Percentiles rank a stretch among this genome's conserved stretches.
These are phyloP conservation scores for Alentia gelatinosa DNA, from an alignment of 2,888 invertebrate genomes.

Conservation along the genomic window DNA sequence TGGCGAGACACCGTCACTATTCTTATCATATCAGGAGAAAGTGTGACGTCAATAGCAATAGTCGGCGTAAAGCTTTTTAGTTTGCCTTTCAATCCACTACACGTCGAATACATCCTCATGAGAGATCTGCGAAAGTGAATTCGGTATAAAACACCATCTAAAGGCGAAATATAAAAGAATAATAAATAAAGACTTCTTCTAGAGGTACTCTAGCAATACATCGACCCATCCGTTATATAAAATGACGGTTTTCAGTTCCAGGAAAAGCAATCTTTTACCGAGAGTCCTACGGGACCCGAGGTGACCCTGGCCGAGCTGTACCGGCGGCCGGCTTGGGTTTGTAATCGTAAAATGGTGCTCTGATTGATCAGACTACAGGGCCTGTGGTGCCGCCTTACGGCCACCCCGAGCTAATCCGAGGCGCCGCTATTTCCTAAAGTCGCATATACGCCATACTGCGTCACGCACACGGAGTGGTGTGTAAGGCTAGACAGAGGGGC, in stretches of 20 bases:
- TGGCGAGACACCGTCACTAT: too few relatives aligned
- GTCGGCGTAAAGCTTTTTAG: too few relatives aligned
- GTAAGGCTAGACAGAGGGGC: too few relatives aligned
- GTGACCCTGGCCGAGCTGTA: background rate
- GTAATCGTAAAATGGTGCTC: slow-evolving; percentile 24
- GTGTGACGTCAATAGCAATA: too few relatives aligned
- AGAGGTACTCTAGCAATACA: background rate
- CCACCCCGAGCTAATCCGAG: background rate
- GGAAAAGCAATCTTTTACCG: slow-evolving; percentile 14
- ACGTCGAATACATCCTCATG: too few relatives aligned
- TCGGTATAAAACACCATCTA: too few relatives aligned
- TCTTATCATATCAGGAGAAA: too few relatives aligned
- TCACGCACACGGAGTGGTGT: background rate
- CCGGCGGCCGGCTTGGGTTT: background rate
- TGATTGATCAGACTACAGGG: background rate
- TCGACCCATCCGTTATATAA: background rate
- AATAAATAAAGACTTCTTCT: background rate
- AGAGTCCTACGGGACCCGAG: background rate
- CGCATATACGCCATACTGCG: background rate
- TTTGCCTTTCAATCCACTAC: too few relatives aligned
- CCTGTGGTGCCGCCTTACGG: background rate
- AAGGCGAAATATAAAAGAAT: too few relatives aligned
- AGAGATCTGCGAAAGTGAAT: too few relatives aligned
- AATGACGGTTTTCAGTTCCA: background rate
- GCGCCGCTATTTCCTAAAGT: background rate